Evolutionary conservation across 2,888 invertebrate genomes (phyloP).

Genomic region (Strigamia maritima): DNA sequence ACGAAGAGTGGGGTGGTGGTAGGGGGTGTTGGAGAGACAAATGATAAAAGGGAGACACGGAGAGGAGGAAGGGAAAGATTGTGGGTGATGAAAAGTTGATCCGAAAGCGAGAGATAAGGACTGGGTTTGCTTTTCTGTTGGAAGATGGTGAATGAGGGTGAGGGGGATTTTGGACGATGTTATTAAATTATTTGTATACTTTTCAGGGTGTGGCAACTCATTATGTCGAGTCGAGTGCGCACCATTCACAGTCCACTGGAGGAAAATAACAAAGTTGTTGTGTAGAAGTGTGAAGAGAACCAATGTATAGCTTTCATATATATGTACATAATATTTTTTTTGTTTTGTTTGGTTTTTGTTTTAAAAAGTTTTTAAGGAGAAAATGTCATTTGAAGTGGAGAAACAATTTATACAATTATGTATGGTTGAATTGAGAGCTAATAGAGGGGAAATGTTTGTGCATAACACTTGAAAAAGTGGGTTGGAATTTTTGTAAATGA

Average conservation of each 20-base stretch:
- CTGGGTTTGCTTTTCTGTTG: constrained; percentile 9
- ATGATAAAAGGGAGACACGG: constrained; percentile 19
- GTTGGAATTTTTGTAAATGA: not conserved
- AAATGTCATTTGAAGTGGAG: not conserved
- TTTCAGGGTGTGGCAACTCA: constrained; percentile 11
- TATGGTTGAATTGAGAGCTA: not conserved
- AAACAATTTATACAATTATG: not conserved
- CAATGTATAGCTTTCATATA: too few relatives aligned
- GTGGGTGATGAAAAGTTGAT: constrained; percentile 23
- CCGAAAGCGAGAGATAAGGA: constrained; percentile 7
- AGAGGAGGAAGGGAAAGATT: not conserved
- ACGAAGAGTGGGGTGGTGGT: not conserved
- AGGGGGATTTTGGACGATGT: not conserved
- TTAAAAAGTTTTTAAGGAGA: not conserved
- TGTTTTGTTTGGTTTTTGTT: not conserved
- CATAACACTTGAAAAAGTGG: not conserved
- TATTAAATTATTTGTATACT: constrained; percentile 19
- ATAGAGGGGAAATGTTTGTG: not conserved
- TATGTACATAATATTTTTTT: not conserved
- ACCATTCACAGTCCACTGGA: constrained; percentile 19
- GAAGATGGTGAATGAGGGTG: not conserved
- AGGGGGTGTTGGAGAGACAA: not conserved
- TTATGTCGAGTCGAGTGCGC: constrained; percentile 20
- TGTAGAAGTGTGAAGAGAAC: not conserved
- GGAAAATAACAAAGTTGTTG: constrained; percentile 1